Evolutionary conservation across 2,888 invertebrate species (phyloP), one percentile per base, ranked within the genome.

Genomic region (Stratiomys singularior): DNA sequence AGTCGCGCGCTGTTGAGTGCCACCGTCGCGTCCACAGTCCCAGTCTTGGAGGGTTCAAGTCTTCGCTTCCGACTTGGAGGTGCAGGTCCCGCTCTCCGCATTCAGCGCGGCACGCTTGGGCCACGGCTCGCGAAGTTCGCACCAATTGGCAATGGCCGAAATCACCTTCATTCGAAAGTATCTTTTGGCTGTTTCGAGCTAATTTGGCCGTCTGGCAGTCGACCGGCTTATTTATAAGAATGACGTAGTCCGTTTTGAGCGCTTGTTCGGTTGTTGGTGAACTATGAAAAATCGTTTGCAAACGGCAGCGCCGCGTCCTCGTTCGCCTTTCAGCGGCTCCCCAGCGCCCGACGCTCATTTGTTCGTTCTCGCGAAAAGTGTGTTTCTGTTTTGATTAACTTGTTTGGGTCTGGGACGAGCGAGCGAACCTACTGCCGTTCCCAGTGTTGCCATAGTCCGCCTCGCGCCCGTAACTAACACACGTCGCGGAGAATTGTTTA

Each of bases 241-340:
- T 69, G 69, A 69, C 69, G 69, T 69, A 69, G 69, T 30, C 46
- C 69, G n/a, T 18, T 47, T 47, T 18, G 23, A 44, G 25, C 60
- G 23, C 15, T 60, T 30, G 13, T 9, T n/a, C 60, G 21, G 11
- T 60, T 30, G 3, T 9, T n/a, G 15, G 27, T 44, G 76, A 78
- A 79, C 79, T 78, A 76, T 77, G 72, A 78, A 66, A 77, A 76
- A 76, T 79, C 63, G 64, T 37, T 58, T 21, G 18, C 13, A 52
- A 27, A 67, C 44, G 30, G 30, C 30, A 76, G 28, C 28, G 37
- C n/a, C 44, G 27, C 21, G 46, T 46, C 44, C 46, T 46, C 27
- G 46, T 67, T 46, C 15, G 30, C 13, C 30, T 56, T 5, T 15
- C 25, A n/a, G 52, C 4, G 15, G n/a, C 21, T 71, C 27, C 5